Base-by-base conservation (phyloP, 2,113 vertebrate species). In the Uropsilus gracilis region DNA sequence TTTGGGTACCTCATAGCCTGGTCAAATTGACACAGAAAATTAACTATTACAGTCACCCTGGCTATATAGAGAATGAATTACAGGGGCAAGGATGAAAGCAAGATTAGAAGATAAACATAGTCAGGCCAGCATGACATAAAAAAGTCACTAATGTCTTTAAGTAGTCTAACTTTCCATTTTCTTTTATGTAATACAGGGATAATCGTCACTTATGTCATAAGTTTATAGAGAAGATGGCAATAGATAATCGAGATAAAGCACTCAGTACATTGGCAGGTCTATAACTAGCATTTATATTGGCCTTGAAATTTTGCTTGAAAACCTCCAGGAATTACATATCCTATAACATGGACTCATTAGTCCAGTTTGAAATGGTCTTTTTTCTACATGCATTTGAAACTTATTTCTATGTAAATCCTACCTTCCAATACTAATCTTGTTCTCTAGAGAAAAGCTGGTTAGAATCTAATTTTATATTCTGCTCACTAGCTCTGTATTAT, bases 391-490 rank as follows among this genome's bases (percentile, higher is more conserved):
- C 11, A 68, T 48, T 81, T 75, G 69, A 89, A 94, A 50, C 22
- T 8, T 69, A 3, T 71, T 86, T 86, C 80, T 61, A 0, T n/a
- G 8, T 50, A 48, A 61, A 69, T 53, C 75, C 26, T 55, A 37
- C 44, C n/a, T 50, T 3, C 39, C 55, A 44, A 24, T 73, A 4
- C 55, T 85, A 28, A 4, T 71, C 91, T 10, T 34, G 10, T 18
- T 50, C 3, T 61, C 30, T 32, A 53, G 85, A 84, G 84, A 34
- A 77, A 66, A 88, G 48, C 28, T 64, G 59, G 7, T 61, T 69
- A n/a, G 78, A 57, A 57, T 88, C 44, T 63, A 59, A 34, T 93
- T 93, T 75, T 82, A n/a, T 26, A 57, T 81, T 63, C 46, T 77
- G 14, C 34, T 68, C 8, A 34, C 26, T 93, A 71, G 64, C 28